phyloP scores from a whole-genome alignment of 1,140 invertebrate genomes.

The Tigriopus japonicus region DNA sequence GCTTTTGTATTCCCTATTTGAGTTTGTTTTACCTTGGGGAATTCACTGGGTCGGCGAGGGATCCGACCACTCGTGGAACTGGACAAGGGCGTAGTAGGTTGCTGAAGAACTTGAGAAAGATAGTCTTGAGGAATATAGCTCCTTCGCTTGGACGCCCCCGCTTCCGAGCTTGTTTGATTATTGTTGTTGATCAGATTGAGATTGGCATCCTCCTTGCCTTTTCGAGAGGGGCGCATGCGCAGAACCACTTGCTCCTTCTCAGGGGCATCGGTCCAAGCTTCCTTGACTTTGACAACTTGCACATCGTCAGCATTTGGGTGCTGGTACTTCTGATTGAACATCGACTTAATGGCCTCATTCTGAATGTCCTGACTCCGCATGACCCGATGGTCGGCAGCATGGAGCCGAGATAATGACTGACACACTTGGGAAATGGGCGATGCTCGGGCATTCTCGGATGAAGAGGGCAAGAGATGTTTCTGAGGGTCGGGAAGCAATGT shows the following conservation, averaged over 20 bases:
- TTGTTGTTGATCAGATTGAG: constrained; percentile 5
- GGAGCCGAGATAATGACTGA: background rate
- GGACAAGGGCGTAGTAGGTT: too few relatives aligned
- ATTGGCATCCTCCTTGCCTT: background rate
- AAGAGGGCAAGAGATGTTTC: background rate
- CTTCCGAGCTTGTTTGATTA: background rate
- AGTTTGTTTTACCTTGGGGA: too few relatives aligned
- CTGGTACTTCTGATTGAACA: too few relatives aligned
- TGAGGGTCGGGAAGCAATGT: background rate
- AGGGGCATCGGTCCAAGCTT: background rate
- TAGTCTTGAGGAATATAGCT: constrained; percentile 1
- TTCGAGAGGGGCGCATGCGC: background rate
- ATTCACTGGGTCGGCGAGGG: too few relatives aligned
- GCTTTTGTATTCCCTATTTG: too few relatives aligned
- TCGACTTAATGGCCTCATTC: too few relatives aligned
- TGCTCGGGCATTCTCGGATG: background rate
- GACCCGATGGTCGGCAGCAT: background rate
- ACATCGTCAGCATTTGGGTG: background rate
- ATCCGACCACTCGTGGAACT: too few relatives aligned
- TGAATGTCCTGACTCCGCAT: background rate
- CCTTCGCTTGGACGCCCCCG: background rate
- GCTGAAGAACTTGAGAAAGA: background rate
- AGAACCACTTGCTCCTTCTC: background rate
- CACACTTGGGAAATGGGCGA: background rate
- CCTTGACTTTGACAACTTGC: background rate